A percentile compares a stretch with the other conserved stretches of the same genome.
phyloP scores from a whole-genome alignment of 92 coral and sea anemone genomes.

The Epizoanthus illoricatus region DNA sequence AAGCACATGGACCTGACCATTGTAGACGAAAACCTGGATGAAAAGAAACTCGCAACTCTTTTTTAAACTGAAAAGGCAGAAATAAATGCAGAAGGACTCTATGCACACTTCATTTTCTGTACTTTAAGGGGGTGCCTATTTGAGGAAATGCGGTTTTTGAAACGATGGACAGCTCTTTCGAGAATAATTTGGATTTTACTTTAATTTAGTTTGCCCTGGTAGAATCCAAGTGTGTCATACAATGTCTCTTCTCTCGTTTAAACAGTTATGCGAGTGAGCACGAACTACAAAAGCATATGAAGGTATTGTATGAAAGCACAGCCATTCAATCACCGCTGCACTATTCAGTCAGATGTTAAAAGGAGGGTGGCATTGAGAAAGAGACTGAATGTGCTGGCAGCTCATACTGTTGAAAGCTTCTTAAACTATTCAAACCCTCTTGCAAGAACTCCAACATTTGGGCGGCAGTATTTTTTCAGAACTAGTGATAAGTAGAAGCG shows the following conservation, averaged over 20 bases:
- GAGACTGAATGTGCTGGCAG: conserved; percentile 6
- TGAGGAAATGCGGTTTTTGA: not conserved
- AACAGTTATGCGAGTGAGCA: conserved; percentile 95
- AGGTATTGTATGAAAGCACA: conserved; percentile 84
- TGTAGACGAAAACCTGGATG: no score
- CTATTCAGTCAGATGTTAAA: conserved; percentile 15
- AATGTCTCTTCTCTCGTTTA: conserved; percentile 90
- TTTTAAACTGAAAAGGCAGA: no score
- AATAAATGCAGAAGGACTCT: no score
- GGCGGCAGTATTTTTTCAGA: not conserved
- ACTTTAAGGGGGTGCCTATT: no score
- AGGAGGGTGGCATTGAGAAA: conserved; percentile 3
- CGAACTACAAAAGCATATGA: conserved; percentile 87
- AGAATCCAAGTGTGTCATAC: conserved; percentile 78
- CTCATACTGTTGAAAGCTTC: not conserved
- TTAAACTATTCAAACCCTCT: not conserved
- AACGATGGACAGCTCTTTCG: not conserved
- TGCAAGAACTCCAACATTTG: conserved; percentile 1
- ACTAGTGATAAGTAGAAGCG: not conserved
- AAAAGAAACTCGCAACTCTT: no score
- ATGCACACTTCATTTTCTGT: no score
- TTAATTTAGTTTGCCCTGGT: conserved; percentile 35
- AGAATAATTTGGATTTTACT: conserved; percentile 16
- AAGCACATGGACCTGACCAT: no score
- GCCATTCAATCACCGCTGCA: conserved; percentile 35